These are phyloP conservation scores for Eulemur macaco DNA, from an alignment of 2,113 vertebrate species.

Conservation along the genomic window DNA sequence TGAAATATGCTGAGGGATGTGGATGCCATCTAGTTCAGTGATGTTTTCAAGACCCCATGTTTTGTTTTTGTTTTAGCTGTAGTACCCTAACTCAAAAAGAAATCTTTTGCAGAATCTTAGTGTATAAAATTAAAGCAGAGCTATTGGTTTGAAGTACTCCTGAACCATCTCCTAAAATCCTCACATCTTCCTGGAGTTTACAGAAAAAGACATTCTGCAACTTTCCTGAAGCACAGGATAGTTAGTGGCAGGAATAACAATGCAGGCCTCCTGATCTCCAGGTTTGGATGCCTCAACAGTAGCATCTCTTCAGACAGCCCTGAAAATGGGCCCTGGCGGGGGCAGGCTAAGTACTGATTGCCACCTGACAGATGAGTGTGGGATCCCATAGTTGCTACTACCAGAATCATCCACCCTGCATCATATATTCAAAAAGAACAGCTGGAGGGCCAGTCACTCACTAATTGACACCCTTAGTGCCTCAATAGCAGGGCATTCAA, in stretches of 20 bases:
- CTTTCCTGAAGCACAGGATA: neutral
- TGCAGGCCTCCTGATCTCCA: neutral
- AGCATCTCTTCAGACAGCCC: neutral
- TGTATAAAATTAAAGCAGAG: neutral
- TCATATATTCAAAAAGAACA: neutral
- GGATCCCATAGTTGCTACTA: neutral
- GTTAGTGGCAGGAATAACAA: neutral
- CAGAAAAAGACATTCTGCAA: neutral
- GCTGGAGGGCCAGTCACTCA: neutral
- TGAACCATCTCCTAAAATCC: neutral
- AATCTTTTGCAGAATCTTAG: neutral
- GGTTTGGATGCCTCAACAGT: neutral
- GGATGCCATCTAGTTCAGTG: neutral
- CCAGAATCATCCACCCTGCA: neutral
- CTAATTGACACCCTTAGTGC: neutral
- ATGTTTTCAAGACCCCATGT: neutral
- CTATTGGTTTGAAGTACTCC: neutral
- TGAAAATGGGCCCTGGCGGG: neutral
- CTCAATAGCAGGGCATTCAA: neutral
- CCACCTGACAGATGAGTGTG: too few species aligned
- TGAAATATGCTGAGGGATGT: neutral
- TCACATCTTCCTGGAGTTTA: neutral
- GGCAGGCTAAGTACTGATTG: neutral
- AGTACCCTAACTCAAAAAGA: neutral
- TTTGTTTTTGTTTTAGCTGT: neutral